Percentiles rank a stretch among this genome's conserved stretches.
phyloP scores from a whole-genome alignment of 2,888 invertebrate genomes.

The Pyrgus malvae region DNA sequence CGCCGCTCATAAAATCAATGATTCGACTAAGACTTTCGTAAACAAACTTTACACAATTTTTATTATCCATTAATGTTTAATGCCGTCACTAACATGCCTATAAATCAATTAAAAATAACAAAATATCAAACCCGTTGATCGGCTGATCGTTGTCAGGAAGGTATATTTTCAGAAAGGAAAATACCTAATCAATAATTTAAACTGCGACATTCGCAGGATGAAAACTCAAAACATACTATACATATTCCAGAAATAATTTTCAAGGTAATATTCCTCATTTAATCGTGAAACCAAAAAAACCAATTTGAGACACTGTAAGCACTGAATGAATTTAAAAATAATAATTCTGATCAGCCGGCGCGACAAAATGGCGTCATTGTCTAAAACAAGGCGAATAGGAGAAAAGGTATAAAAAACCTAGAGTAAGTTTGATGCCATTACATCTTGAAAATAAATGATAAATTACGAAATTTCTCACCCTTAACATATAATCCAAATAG shows the following conservation, averaged over 20 bases:
- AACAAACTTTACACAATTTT: neutral
- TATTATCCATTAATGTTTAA: too few relatives aligned
- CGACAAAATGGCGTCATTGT: slow-evolving; percentile 81
- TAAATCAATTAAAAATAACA: too few relatives aligned
- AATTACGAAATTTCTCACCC: slow-evolving; percentile 42
- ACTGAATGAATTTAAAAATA: slow-evolving; percentile 46
- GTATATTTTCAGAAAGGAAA: slow-evolving; percentile 25
- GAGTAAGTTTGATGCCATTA: slow-evolving; percentile 3
- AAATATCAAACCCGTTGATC: too few relatives aligned
- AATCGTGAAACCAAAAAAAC: slow-evolving; percentile 46
- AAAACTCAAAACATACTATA: slow-evolving; percentile 3
- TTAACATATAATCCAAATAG: slow-evolving; percentile 53
- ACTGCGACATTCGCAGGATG: slow-evolving; percentile 24
- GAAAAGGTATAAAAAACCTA: slow-evolving; percentile 4
- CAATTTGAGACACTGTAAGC: slow-evolving; percentile 37
- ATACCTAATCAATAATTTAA: slow-evolving; percentile 38
- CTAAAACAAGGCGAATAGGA: slow-evolving; percentile 63
- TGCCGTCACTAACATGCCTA: too few relatives aligned
- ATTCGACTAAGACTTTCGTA: slow-evolving; percentile 17
- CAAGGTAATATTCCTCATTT: slow-evolving; percentile 18
- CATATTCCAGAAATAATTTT: neutral
- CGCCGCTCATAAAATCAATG: neutral
- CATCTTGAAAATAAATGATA: neutral
- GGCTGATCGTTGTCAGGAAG: too few relatives aligned
- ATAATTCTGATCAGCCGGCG: slow-evolving; percentile 79